Evolutionary conservation across 2,113 vertebrate species (phyloP).

Genomic region (Tupaia tana): DNA sequence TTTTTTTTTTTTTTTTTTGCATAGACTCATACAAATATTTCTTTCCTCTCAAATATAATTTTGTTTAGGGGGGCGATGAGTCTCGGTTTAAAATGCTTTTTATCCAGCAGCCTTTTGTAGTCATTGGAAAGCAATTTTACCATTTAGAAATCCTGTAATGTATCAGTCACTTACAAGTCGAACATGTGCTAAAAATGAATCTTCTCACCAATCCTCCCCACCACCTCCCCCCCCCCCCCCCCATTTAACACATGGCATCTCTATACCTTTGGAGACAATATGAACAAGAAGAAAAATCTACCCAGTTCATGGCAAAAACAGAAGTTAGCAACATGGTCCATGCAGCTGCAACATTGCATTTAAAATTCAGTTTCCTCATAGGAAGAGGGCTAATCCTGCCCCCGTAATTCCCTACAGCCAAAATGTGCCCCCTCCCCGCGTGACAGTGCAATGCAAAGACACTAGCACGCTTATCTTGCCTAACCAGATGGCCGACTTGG

Average conservation of each 20-base stretch:
- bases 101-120: constrained; percentile 66
- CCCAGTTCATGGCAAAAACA: constrained; percentile 85
- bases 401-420: constrained; percentile 99
- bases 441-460: constrained; percentile 99
- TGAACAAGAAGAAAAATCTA: constrained; percentile 77
- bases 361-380: constrained; percentile 99
- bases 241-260: constrained; percentile 72
- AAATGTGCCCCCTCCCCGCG: constrained; percentile 98
- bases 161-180: constrained; percentile 76
- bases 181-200: constrained; percentile 74
- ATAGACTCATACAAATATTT: constrained; percentile 56
- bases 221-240: constrained; percentile 16
- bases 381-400: constrained; percentile 99
- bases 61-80: neutral
- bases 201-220: constrained; percentile 28
- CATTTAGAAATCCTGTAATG: constrained; percentile 78
- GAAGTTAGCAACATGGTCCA: constrained; percentile 89
- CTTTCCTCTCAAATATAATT: constrained; percentile 58
- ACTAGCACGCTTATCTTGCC: constrained; percentile 99
- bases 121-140: constrained; percentile 80
- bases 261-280: constrained; percentile 76
- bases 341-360: constrained; percentile 93
- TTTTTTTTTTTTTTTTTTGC: neutral
- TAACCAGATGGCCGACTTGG: constrained; percentile 99
- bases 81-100: constrained; percentile 74